Conservation (phyloP, 2,113 vertebrate genomes). For the Grallaria varia region DNA sequence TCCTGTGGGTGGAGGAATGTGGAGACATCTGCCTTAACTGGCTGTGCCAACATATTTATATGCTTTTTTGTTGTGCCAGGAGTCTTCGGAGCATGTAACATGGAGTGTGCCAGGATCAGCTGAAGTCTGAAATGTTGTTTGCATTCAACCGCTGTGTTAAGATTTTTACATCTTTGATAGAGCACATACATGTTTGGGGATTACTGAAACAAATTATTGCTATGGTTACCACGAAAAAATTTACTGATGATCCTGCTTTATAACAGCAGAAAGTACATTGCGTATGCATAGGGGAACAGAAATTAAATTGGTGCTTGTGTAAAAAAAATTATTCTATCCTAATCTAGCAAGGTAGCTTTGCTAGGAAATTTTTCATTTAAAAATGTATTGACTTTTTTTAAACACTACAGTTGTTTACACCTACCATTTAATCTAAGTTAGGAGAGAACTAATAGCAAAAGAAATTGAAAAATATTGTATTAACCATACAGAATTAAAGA, state of each 20-base stretch:
- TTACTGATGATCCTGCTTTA: background rate
- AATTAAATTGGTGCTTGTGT: background rate
- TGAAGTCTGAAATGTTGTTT: conserved; percentile 9
- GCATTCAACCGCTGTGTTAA: conserved; percentile 16
- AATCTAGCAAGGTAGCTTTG: background rate
- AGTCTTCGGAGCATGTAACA: background rate
- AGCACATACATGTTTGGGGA: background rate
- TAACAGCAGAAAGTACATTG: background rate
- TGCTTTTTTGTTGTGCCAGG: background rate
- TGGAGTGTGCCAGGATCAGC: conserved; percentile 9
- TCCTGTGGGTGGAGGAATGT: background rate
- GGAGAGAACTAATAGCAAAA: background rate
- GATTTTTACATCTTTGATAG: conserved; percentile 4
- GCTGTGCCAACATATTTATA: background rate
- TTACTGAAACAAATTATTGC: conserved; percentile 42
- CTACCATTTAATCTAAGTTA: background rate
- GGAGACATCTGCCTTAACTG: background rate
- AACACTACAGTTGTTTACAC: background rate
- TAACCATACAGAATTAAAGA: background rate
- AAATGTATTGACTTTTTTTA: background rate
- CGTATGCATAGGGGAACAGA: background rate
- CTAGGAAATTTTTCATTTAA: background rate
- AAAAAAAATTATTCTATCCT: background rate
- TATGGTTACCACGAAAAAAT: conserved; percentile 27
- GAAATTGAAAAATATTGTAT: background rate